phyloP scores from a whole-genome alignment of 2,888 invertebrate genomes.

The Epicampocera succincta region DNA sequence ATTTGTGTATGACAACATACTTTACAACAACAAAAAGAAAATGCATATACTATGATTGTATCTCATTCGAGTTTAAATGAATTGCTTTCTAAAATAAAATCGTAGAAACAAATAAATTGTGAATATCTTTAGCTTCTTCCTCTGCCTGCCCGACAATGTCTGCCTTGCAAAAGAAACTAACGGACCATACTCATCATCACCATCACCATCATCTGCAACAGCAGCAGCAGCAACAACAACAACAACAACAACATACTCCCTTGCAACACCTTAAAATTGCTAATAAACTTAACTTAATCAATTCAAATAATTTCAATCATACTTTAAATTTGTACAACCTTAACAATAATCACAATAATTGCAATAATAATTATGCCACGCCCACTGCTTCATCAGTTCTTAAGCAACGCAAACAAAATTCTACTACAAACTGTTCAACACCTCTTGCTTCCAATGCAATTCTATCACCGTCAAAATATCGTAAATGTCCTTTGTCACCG shows the following conservation, averaged over 20 bases:
- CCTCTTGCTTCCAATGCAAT: slow-evolving; percentile 61
- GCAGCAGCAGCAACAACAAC: too few relatives aligned
- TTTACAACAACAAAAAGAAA: too few relatives aligned
- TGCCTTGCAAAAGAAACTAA: slow-evolving; percentile 51
- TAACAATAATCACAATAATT: slow-evolving; percentile 67
- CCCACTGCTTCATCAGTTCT: slow-evolving; percentile 75
- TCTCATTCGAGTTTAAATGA: too few relatives aligned
- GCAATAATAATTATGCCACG: slow-evolving; percentile 74
- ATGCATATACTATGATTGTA: too few relatives aligned
- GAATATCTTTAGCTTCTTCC: slow-evolving; percentile 63
- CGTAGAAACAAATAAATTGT: not conserved
- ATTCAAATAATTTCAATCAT: slow-evolving; percentile 47
- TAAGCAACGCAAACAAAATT: slow-evolving; percentile 70
- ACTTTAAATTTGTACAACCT: slow-evolving; percentile 72
- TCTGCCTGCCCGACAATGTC: slow-evolving; percentile 54
- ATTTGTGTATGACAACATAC: too few relatives aligned
- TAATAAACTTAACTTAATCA: slow-evolving; percentile 46
- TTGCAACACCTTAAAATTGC: slow-evolving; percentile 41
- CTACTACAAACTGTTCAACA: slow-evolving; percentile 50
- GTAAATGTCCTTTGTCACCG: slow-evolving; percentile 76
- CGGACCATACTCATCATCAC: slow-evolving; percentile 42
- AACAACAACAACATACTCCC: slow-evolving; percentile 18
- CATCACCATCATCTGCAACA: not conserved
- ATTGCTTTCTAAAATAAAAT: not conserved
- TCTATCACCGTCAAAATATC: slow-evolving; percentile 68